These are phyloP conservation scores for Arenaria interpres DNA, from an alignment of 2,113 vertebrate species.

Conservation along the genomic window DNA sequence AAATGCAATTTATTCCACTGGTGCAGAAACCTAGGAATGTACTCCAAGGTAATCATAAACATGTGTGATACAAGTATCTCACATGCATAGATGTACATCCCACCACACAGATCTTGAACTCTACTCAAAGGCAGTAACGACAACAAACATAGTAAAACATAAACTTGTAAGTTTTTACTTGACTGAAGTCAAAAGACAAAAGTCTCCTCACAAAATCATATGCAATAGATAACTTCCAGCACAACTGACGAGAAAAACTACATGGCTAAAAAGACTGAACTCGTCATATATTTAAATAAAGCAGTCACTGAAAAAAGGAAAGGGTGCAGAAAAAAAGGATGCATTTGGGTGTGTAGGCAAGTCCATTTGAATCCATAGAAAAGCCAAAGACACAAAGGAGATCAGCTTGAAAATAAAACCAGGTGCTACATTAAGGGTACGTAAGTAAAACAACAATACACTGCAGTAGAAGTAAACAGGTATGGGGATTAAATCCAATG, in stretches of 20 bases:
- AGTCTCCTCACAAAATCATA: background rate
- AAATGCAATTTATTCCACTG: slow-evolving; percentile 56
- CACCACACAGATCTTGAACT: background rate
- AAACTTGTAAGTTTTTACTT: background rate
- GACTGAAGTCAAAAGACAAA: background rate
- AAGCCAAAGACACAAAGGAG: background rate
- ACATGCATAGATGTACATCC: background rate
- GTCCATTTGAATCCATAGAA: background rate
- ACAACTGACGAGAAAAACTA: background rate
- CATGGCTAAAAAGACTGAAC: background rate
- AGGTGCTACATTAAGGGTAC: background rate
- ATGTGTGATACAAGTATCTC: background rate
- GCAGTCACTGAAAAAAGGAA: background rate
- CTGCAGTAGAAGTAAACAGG: slow-evolving; percentile 27
- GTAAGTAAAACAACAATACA: background rate
- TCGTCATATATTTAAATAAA: background rate
- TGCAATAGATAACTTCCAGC: background rate
- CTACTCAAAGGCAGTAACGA: background rate
- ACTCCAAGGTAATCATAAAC: slow-evolving; percentile 48
- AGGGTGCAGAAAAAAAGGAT: background rate
- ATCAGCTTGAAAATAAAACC: slow-evolving; percentile 38
- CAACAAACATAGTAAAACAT: background rate
- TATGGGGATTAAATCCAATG: slow-evolving; percentile 43
- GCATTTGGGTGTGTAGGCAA: background rate
- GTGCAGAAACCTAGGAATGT: slow-evolving; percentile 36